Evolutionary conservation across 2,888 invertebrate genomes (phyloP), one percentile per base, ranked within the genome.

Genomic region (Euclidia mi): DNA sequence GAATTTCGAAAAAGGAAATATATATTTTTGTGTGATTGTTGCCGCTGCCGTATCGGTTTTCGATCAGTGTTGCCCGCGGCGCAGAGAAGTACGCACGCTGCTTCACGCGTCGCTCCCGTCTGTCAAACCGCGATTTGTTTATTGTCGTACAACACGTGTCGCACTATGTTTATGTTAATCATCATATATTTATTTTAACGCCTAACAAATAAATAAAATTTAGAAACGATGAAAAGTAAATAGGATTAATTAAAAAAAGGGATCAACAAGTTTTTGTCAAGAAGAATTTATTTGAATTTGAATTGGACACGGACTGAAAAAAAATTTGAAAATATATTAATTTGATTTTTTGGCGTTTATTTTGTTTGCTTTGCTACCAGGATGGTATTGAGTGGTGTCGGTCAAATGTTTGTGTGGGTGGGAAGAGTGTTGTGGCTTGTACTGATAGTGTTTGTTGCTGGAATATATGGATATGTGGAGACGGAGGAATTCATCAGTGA

Each of bases 401-500:
- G 52, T 62, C 67, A 52, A 48, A 71, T 73, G 71, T 59, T 59
- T 50, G 64, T 71, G 55, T 59, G 68, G 57, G 68, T 50, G 15
- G 59, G 50, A 20, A 65, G 58, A 57, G 78, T 71, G 58, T 64
- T 66, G 52, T 85, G 71, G 75, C 65, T 83, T 41, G 50, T 69
- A 53, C 53, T 81, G n/a, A 43, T 88, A 60, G 74, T 92, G 71
- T 75, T 92, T 76, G 83, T 84, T 64, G 81, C 87, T 67, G 81
- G 84, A 76, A 81, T 89, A 78, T 79, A 90, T 77, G 90, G 89
- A 57, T 94, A 93, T 79, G 88, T 95, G 73, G 95, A 95, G 61
- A 94, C 95, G 12, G 95, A 91, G 70, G 92, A 95, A 67, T 92
- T 94, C 65, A 94, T 95, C 71, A 95, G 95, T 72, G 95, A 95